Evolutionary conservation across 2,888 invertebrate genomes (phyloP).

Genomic region (Liposcelis brunnea): DNA sequence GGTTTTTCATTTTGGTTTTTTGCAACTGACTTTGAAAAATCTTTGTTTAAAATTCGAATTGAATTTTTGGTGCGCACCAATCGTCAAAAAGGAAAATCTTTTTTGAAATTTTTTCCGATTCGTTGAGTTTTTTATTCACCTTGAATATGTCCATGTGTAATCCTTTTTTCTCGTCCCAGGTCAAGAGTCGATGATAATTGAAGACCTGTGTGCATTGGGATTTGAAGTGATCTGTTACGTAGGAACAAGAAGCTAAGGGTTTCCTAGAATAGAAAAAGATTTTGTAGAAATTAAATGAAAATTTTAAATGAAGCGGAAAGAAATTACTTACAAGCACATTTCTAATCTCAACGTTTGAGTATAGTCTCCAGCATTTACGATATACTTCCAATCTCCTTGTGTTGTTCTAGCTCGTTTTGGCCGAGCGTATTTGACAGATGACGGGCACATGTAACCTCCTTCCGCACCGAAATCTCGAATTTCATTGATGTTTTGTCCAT

Average conservation of each 20-base stretch:
- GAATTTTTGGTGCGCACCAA: no score
- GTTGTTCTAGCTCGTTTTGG: constrained; percentile 66
- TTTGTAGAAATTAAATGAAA: background rate
- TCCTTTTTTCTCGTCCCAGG: constrained; percentile 64
- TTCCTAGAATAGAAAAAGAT: constrained; percentile 33
- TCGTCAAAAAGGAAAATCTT: background rate
- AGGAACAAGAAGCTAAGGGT: constrained; percentile 57
- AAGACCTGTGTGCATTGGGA: constrained; percentile 70
- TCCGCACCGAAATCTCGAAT: constrained; percentile 23
- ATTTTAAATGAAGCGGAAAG: no score
- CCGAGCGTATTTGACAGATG: constrained; percentile 57
- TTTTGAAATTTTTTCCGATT: background rate
- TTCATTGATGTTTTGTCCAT: constrained; percentile 32
- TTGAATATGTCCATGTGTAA: constrained; percentile 73
- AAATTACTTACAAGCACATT: constrained; percentile 51
- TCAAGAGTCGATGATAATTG: constrained; percentile 62
- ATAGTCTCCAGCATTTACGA: constrained; percentile 70
- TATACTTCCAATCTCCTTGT: constrained; percentile 68
- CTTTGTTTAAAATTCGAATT: background rate
- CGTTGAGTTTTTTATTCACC: no score
- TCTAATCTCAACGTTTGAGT: constrained; percentile 67
- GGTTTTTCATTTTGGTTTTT: background rate
- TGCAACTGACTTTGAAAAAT: background rate
- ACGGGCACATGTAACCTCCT: constrained; percentile 62
- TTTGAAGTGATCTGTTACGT: constrained; percentile 58